Percentiles rank a stretch among this genome's conserved stretches.
These are phyloP conservation scores for rabbit (Oryctolagus cuniculus) DNA, from an alignment of 2,113 vertebrate species.

Conservation along the genomic window DNA sequence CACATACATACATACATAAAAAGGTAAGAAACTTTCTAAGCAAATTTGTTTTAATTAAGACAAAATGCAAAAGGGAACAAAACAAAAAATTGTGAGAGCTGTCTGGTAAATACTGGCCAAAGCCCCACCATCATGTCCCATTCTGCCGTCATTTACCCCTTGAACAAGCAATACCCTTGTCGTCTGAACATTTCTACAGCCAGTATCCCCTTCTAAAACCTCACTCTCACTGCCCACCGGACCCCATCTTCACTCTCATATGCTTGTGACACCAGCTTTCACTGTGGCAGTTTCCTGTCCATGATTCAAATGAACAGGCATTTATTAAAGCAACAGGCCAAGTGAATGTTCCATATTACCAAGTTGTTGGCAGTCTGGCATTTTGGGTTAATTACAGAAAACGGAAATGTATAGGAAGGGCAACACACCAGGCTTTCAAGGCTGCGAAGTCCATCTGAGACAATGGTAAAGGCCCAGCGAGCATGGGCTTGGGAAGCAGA, in stretches of 20 bases:
- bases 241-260: not conserved
- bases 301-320: conserved; percentile 22
- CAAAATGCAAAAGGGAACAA: not conserved
- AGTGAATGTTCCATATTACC: not conserved
- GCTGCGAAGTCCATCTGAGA: not conserved
- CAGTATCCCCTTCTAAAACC: not conserved
- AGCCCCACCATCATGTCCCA: not conserved
- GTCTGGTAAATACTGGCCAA: conserved; percentile 32
- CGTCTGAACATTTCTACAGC: not conserved
- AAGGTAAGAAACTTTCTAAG: not conserved
- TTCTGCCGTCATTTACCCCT: not conserved
- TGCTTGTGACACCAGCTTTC: not conserved
- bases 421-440: not conserved
- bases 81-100: not conserved
- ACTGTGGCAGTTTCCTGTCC: not conserved
- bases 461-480: not conserved
- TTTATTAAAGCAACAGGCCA: not conserved
- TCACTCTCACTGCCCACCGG: not conserved
- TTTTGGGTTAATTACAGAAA: conserved; percentile 20
- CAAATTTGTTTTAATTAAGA: not conserved
- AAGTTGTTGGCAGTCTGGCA: not conserved
- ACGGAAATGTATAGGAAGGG: not conserved
- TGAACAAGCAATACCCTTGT: not conserved
- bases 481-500: not conserved
- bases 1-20: not conserved